Base-by-base conservation (phyloP, 2,888 invertebrate species). In the Theodoxus fluviatilis region DNA sequence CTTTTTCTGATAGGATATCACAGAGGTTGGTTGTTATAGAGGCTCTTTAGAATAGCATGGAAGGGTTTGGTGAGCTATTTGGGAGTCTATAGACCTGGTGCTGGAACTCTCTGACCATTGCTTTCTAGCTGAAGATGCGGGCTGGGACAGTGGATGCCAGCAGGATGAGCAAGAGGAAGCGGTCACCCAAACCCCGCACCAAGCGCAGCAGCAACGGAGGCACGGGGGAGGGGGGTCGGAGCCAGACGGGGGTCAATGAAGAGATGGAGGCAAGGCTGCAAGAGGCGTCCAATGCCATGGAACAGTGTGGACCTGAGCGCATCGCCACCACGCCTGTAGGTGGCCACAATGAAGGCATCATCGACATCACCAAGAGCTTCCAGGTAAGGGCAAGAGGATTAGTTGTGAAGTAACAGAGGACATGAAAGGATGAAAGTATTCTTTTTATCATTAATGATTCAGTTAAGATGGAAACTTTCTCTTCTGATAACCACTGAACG, bases 81-180 rank as follows among this genome's bases (percentile, higher is more conserved):
- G 0, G 1, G 22, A 25, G 3, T 38, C 7, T 40, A 18, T 1
- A 25, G 6, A 18, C 28, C 9, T 6, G 2, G 12, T 38, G 1
- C 15, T 3, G 28, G 40, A 15, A 18, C 28, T 15, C 31, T 49
- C 3, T 18, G n/a, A 43, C n/a, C 68, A 83, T 81, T 71, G 81
- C 80, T 75, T 80, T 85, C 74, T 89, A 91, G 84, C 88, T 93
- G 70, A 93, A 93, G 88, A 93, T 94, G 91, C 89, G 92, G 77
- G 90, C 93, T n/a, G 91, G 92, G 38, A 90, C 90, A 63, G 91
- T 92, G 77, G 92, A 83, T 89, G 90, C 81, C 88, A 76, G 89
- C 28, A 89, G 90, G 76, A 89, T 88, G 71, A 91, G 90, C 78
- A 83, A 85, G 75, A 89, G 89, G 82, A 88, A 86, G 80, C 80